Conservation (phyloP, 2,113 vertebrate species). For the Gorsachius goisagi region DNA sequence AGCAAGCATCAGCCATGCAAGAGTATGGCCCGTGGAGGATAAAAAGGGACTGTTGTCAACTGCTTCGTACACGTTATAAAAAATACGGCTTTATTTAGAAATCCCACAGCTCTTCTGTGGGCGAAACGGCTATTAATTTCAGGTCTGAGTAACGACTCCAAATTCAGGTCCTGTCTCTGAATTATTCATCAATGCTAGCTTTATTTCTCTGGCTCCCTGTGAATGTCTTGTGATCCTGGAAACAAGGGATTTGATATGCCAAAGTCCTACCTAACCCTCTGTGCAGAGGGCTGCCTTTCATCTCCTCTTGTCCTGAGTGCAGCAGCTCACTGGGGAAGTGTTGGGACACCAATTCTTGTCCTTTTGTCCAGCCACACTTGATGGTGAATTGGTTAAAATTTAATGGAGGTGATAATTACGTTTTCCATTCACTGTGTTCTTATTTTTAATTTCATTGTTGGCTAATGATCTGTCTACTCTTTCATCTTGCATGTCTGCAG, state of each 20-base stretch:
- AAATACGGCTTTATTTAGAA: background rate
- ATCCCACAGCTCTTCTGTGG: background rate
- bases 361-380: background rate
- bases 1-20: background rate
- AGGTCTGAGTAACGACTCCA: background rate
- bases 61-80: background rate
- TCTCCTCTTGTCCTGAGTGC: background rate
- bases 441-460: slow-evolving; percentile 62
- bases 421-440: slow-evolving; percentile 6
- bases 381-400: background rate
- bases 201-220: background rate
- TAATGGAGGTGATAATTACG: slow-evolving; percentile 46
- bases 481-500: slow-evolving; percentile 13
- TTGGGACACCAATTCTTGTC: background rate
- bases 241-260: background rate
- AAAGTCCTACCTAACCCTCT: background rate
- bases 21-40: background rate
- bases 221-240: background rate
- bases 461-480: slow-evolving; percentile 51
- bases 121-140: background rate
- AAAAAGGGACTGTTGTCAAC: background rate
- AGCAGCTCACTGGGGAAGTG: background rate
- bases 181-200: slow-evolving; percentile 10
- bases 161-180: background rate
- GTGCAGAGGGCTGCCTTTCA: background rate